phyloP scores from a whole-genome alignment of 2,113 vertebrate species.

The Natator depressus region DNA sequence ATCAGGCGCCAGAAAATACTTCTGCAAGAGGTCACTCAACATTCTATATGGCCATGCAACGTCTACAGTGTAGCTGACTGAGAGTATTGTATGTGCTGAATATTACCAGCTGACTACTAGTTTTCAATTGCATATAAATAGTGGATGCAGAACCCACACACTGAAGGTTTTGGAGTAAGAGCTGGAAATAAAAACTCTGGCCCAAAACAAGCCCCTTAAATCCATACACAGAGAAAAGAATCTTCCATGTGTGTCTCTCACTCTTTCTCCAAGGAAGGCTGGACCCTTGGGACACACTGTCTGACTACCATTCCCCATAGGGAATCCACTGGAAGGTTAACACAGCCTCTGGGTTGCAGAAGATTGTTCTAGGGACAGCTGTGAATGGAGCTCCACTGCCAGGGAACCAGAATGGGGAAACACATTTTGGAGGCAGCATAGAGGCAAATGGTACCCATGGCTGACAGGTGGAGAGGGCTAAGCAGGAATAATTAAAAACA shows the following conservation, averaged over 20 bases:
- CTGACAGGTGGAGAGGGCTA: neutral
- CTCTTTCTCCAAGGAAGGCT: neutral
- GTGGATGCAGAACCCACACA: neutral
- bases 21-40: neutral
- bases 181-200: slow-evolving; percentile 59
- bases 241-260: neutral
- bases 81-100: accelerated
- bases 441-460: neutral
- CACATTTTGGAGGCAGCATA: neutral
- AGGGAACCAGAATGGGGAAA: neutral
- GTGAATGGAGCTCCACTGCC: too few relatives aligned
- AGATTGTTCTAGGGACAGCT: neutral
- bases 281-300: neutral
- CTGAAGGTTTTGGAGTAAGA: slow-evolving; percentile 30
- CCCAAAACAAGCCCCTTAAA: slow-evolving; percentile 34
- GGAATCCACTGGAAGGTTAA: neutral
- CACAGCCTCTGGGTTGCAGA: neutral
- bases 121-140: neutral
- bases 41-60: neutral
- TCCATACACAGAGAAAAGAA: slow-evolving; percentile 6
- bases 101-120: neutral
- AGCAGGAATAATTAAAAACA: accelerated
- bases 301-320: neutral
- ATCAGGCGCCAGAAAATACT: slow-evolving; percentile 46
- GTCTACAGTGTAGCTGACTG: neutral